These are phyloP conservation scores for Trichoplusia ni DNA, from an alignment of 1,140 invertebrate species.

Conservation along the genomic window DNA sequence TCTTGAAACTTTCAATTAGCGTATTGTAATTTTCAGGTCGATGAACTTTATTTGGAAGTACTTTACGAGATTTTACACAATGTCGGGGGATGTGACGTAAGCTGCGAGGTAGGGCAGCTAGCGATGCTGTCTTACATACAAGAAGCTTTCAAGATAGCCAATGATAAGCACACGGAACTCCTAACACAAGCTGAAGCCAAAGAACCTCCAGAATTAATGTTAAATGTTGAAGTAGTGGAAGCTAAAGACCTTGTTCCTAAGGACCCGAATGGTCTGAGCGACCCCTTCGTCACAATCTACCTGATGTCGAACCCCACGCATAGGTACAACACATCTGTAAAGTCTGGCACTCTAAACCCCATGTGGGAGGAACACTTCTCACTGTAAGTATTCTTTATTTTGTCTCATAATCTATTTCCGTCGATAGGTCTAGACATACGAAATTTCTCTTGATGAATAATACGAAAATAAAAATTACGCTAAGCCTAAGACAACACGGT, in stretches of 20 bases:
- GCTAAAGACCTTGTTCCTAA: constrained; percentile 96
- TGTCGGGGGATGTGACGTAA: constrained; percentile 90
- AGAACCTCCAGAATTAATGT: constrained; percentile 94
- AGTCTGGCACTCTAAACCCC: constrained; percentile 93
- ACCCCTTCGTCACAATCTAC: constrained; percentile 95
- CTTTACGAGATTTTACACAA: constrained; percentile 96
- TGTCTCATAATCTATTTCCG: background rate
- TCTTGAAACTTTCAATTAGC: no score
- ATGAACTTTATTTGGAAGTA: constrained; percentile 95
- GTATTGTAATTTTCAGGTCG: constrained; percentile 85
- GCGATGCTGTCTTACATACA: constrained; percentile 91
- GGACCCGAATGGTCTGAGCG: constrained; percentile 97
- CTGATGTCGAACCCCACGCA: constrained; percentile 88
- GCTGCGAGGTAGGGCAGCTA: constrained; percentile 85
- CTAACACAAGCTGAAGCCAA: constrained; percentile 87
- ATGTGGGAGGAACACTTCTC: constrained; percentile 98
- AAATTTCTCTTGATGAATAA: background rate
- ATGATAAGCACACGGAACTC: constrained; percentile 87
- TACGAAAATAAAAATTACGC: background rate
- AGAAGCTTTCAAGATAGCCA: constrained; percentile 93
- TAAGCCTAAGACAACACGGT: background rate
- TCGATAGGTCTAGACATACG: background rate
- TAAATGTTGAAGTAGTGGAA: constrained; percentile 96
- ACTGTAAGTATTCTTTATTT: constrained; percentile 87
- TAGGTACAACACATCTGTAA: constrained; percentile 94